Evolutionary conservation across 2,888 invertebrate genomes (phyloP).

Genomic region (Lepidochitona cinerea): DNA sequence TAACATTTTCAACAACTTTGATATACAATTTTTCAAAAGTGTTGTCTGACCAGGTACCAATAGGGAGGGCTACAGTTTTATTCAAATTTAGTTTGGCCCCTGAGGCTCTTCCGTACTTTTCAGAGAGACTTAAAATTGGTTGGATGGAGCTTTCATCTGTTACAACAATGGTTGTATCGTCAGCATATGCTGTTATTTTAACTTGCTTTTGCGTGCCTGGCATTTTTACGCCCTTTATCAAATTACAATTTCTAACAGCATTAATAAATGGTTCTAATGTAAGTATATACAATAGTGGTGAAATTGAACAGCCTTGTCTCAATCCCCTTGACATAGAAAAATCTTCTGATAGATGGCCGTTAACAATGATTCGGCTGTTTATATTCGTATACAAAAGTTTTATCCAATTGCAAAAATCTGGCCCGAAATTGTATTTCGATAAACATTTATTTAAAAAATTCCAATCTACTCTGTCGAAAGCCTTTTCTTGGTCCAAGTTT

Average conservation of each 20-base stretch:
- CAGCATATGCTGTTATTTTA: conserved; percentile 21
- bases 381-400: conserved; percentile 9
- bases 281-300: background rate
- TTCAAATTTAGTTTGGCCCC: conserved; percentile 29
- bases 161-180: conserved; percentile 14
- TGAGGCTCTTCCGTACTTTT: conserved; percentile 12
- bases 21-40: background rate
- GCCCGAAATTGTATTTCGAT: conserved; percentile 31
- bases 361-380: background rate
- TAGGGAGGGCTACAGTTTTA: conserved; percentile 27
- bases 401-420: conserved; percentile 33
- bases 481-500: conserved; percentile 42
- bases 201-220: conserved; percentile 8
- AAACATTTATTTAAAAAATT: conserved; percentile 33
- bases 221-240: conserved; percentile 18
- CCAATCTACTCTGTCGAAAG: conserved; percentile 39
- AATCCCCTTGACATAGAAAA: background rate
- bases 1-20: background rate
- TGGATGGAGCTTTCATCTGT: conserved; percentile 4
- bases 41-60: conserved; percentile 28
- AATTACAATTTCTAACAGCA: background rate
- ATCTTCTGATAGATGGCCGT: background rate
- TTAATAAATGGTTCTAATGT: background rate
- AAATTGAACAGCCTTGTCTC: background rate
- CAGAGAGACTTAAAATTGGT: background rate